Percentiles rank a stretch among this genome's conserved stretches.
These are phyloP conservation scores for Agapornis roseicollis DNA, from an alignment of 2,113 vertebrate species.

Conservation along the genomic window DNA sequence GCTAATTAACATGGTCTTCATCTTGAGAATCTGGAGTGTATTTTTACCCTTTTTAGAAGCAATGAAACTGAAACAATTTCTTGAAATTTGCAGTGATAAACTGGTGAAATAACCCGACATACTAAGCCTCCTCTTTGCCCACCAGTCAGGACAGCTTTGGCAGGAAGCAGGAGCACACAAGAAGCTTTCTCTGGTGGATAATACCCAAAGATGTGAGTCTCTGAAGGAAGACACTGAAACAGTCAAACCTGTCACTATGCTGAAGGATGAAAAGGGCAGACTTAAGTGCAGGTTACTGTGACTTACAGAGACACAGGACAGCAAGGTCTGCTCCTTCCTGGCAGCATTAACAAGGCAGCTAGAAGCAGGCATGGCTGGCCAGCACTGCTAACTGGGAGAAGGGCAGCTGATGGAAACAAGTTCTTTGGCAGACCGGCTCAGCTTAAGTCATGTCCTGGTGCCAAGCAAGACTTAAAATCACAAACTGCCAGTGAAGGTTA, in stretches of 20 bases:
- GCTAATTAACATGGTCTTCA: background rate
- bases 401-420: background rate
- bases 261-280: background rate
- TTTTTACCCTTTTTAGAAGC: background rate
- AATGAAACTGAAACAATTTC: background rate
- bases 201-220: background rate
- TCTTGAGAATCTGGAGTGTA: background rate
- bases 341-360: background rate
- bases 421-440: background rate
- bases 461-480: background rate
- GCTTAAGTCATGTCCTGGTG: background rate
- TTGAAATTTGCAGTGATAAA: background rate
- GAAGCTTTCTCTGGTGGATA: background rate
- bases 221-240: background rate
- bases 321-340: background rate
- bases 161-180: background rate
- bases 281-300: background rate
- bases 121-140: background rate
- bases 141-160: background rate
- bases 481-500: background rate
- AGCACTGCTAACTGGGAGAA: background rate
- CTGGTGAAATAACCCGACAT: background rate
- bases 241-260: background rate
- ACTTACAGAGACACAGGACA: background rate
- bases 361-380: background rate